Evolutionary conservation across 1,140 invertebrate genomes (phyloP).

Genomic region (Babylonia areolata): DNA sequence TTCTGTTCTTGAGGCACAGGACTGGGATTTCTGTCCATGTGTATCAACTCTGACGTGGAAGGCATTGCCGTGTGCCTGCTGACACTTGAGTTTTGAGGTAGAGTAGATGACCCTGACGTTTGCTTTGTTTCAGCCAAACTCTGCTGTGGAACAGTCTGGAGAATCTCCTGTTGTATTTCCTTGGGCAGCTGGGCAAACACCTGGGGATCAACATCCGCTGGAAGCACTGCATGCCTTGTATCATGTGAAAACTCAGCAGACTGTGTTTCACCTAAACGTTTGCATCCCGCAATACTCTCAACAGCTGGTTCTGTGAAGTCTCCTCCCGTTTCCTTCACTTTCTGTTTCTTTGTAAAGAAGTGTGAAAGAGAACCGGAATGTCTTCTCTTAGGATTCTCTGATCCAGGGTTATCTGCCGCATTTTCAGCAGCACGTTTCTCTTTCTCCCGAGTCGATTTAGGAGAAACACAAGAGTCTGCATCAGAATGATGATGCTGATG

Average conservation of each 20-base stretch:
- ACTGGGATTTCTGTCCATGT: neutral
- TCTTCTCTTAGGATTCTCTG: neutral
- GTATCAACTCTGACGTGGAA: neutral
- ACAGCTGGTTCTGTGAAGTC: neutral
- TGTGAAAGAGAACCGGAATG: neutral
- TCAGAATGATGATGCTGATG: neutral
- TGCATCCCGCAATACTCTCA: neutral
- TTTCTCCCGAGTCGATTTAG: neutral
- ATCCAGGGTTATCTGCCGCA: neutral
- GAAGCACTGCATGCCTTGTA: neutral
- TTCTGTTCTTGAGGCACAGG: neutral
- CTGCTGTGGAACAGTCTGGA: neutral
- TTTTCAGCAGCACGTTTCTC: neutral
- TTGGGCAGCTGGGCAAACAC: constrained; percentile 47
- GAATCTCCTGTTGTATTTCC: constrained; percentile 50
- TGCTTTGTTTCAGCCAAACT: neutral
- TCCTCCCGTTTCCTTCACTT: neutral
- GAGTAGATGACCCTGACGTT: neutral
- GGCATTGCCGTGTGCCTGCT: neutral
- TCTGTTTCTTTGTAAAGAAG: constrained; percentile 6
- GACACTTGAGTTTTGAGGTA: neutral
- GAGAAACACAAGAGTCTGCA: neutral
- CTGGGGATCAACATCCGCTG: constrained; percentile 38
- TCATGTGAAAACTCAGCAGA: neutral
- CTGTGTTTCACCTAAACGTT: neutral